Conservation (phyloP, 2,888 invertebrate genomes). For the Heteromurus nitidus region DNA sequence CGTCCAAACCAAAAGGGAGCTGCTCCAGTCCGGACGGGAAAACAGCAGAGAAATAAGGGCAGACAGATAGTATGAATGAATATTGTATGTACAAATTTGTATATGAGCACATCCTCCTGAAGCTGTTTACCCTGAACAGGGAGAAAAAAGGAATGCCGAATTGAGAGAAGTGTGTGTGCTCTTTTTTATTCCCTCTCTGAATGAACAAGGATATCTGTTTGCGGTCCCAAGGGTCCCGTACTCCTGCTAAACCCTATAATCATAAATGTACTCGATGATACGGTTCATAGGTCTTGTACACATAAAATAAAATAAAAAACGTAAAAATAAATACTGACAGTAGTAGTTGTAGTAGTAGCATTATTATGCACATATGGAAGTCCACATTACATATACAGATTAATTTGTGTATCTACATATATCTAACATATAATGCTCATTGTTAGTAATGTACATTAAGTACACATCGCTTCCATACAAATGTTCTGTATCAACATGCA, state of each 20-base stretch:
- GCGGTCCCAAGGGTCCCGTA: slow-evolving; percentile 71
- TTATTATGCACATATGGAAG: slow-evolving; percentile 21
- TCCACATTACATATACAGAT: slow-evolving; percentile 14
- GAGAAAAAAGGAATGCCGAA: slow-evolving; percentile 30
- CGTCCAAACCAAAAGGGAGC: slow-evolving; percentile 51
- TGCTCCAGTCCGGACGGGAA: not conserved
- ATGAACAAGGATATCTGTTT: slow-evolving; percentile 49
- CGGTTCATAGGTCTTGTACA: slow-evolving; percentile 61
- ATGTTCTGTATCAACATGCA: slow-evolving; percentile 52
- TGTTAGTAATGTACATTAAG: not conserved
- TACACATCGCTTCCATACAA: slow-evolving; percentile 29
- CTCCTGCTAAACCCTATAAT: slow-evolving; percentile 60
- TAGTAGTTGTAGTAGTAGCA: not conserved
- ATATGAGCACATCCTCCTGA: not conserved
- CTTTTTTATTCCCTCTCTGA: slow-evolving; percentile 21
- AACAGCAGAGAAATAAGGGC: not conserved
- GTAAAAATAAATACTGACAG: slow-evolving; percentile 1
- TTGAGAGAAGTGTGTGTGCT: slow-evolving; percentile 57
- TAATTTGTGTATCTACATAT: slow-evolving; percentile 14
- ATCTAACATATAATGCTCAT: not conserved
- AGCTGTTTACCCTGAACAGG: slow-evolving; percentile 31
- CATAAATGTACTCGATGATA: slow-evolving; percentile 62
- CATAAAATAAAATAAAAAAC: slow-evolving; percentile 46
- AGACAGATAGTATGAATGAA: not conserved
- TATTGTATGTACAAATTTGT: not conserved